A percentile compares a stretch with the other conserved stretches of the same genome.
Conservation (phyloP, 2,113 vertebrate species). For the Anseranas semipalmata region DNA sequence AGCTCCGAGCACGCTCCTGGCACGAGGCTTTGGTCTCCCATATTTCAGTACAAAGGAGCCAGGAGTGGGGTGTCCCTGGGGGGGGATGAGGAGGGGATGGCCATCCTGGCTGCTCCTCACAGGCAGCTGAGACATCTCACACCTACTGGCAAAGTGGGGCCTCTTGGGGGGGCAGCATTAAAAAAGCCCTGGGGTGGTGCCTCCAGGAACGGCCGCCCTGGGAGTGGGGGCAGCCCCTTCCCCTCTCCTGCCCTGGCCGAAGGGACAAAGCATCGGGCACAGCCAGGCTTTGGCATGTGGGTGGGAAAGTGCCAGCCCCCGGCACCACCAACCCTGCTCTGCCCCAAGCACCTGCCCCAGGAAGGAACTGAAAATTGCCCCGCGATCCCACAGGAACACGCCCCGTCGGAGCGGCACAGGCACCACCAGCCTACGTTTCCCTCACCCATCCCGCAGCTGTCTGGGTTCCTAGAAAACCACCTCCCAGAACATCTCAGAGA, state of each 20-base stretch:
- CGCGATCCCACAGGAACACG: fast-evolving
- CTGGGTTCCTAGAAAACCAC: conserved; percentile 18
- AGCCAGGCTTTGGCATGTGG: too few relatives aligned
- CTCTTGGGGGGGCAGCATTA: not conserved
- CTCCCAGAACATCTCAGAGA: not conserved
- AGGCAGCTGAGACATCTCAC: conserved; percentile 21
- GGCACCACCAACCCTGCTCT: not conserved
- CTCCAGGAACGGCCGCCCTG: not conserved
- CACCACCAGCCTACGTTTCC: not conserved
- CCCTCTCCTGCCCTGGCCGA: not conserved
- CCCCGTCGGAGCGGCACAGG: not conserved
- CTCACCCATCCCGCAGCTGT: not conserved
- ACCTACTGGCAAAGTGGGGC: not conserved
- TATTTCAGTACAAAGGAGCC: not conserved
- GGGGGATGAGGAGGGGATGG: not conserved
- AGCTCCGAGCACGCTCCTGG: fast-evolving
- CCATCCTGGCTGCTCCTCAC: not conserved
- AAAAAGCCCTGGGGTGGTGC: not conserved
- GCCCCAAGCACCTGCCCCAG: fast-evolving
- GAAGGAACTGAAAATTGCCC: not conserved
- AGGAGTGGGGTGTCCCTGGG: not conserved
- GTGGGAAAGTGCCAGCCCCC: not conserved
- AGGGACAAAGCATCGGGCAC: not conserved
- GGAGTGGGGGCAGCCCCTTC: not conserved
- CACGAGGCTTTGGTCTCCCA: fast-evolving